phyloP scores from a whole-genome alignment of 2,797 vertebrate genomes.

The Oryzias dopingdopingensis region DNA sequence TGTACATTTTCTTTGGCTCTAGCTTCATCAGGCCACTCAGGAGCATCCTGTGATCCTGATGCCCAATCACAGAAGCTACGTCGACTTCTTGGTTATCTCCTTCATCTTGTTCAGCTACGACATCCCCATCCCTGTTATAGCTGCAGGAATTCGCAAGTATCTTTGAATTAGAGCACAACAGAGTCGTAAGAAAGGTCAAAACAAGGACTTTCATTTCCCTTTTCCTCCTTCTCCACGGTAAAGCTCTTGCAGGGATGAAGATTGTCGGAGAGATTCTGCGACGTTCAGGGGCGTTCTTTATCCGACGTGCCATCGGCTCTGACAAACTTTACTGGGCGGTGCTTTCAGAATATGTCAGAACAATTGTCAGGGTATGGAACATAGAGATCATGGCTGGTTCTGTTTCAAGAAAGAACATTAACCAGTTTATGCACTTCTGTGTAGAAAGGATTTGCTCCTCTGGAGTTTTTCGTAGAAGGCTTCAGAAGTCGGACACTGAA shows the following conservation, averaged over 20 bases:
- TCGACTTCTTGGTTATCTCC: conserved; percentile 93
- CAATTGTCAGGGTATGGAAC: conserved; percentile 83
- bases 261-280: conserved; percentile 89
- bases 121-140: conserved; percentile 91
- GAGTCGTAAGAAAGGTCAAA: fast-evolving
- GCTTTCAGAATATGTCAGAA: conserved; percentile 93
- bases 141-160: conserved; percentile 93
- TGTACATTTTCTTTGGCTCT: conserved; percentile 1
- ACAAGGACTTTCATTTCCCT: neutral
- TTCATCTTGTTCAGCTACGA: conserved; percentile 91
- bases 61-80: conserved; percentile 94
- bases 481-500: conserved; percentile 92
- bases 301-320: conserved; percentile 89
- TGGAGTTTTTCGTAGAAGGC: conserved; percentile 97
- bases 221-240: conserved; percentile 1
- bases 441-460: conserved; percentile 88
- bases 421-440: conserved; percentile 19
- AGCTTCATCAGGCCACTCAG: conserved; percentile 88
- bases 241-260: conserved; percentile 94
- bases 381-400: neutral
- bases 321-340: conserved; percentile 96
- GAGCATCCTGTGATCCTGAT: conserved; percentile 91
- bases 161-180: conserved; percentile 36
- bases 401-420: conserved; percentile 6
- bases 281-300: conserved; percentile 94